Evolutionary conservation across 1,140 invertebrate species (phyloP).

Genomic region (Aphidius ervi): DNA sequence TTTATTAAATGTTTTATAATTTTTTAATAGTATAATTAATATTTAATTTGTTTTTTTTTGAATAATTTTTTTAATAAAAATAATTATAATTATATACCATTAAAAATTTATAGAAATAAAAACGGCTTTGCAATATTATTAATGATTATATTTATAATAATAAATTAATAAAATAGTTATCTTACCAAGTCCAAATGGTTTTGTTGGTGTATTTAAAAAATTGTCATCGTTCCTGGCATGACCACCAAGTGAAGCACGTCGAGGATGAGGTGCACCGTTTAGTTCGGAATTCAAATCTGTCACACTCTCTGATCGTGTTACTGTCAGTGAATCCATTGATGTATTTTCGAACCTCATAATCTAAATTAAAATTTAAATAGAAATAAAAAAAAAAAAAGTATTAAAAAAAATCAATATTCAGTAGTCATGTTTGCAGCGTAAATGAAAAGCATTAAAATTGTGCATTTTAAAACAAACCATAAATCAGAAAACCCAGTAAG

Average conservation of each 20-base stretch:
- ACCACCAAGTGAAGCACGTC: slow-evolving; percentile 40
- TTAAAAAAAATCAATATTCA: too few species aligned
- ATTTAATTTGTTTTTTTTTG: not conserved
- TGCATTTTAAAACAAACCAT: too few species aligned
- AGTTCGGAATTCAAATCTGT: slow-evolving; percentile 65
- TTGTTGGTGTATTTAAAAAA: slow-evolving; percentile 56
- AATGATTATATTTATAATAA: slow-evolving; percentile 4
- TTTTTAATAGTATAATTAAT: not conserved
- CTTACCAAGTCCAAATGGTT: slow-evolving; percentile 78
- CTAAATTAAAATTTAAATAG: slow-evolving; percentile 44
- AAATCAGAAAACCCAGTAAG: too few species aligned
- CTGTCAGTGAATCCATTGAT: slow-evolving; percentile 70
- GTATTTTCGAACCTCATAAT: slow-evolving; percentile 71
- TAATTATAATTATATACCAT: not conserved
- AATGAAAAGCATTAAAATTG: too few species aligned
- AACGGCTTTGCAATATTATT: not conserved
- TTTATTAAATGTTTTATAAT: not conserved
- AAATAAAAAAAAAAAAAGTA: not conserved
- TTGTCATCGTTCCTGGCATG: slow-evolving; percentile 56
- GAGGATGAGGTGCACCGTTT: slow-evolving; percentile 39
- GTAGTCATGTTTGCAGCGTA: not conserved
- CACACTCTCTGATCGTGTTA: slow-evolving; percentile 76
- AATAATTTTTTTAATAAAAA: not conserved
- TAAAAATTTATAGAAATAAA: not conserved
- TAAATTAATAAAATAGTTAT: slow-evolving; percentile 9